These are phyloP conservation scores for Ophonus ardosiacus DNA, from an alignment of 2,888 invertebrate species.

Conservation along the genomic window DNA sequence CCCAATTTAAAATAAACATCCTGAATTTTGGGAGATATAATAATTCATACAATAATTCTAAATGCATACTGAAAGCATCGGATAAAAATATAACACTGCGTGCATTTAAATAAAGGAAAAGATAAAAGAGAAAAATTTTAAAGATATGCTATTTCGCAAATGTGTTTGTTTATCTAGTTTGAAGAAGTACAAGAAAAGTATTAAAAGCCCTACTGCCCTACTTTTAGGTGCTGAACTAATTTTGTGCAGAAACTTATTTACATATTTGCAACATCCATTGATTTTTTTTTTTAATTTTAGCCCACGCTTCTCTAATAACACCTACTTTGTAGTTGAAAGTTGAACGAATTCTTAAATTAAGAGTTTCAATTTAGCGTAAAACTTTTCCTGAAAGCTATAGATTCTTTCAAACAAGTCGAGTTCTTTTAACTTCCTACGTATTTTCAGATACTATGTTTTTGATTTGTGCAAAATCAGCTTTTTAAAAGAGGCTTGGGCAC, in stretches of 20 bases:
- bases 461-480: background rate
- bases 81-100: background rate
- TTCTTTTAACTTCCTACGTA: background rate
- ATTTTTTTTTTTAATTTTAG: background rate
- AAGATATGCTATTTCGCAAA: background rate
- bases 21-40: too few species aligned
- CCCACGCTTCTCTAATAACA: background rate
- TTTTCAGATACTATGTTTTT: background rate
- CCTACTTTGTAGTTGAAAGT: background rate
- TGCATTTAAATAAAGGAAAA: background rate
- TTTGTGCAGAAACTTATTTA: background rate
- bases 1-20: too few species aligned
- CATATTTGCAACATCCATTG: background rate
- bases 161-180: background rate
- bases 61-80: background rate
- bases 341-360: conserved; percentile 3
- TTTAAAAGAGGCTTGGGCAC: background rate
- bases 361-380: background rate
- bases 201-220: background rate
- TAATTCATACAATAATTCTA: too few species aligned
- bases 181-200: background rate
- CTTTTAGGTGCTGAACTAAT: background rate
- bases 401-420: background rate
- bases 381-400: conserved; percentile 4
- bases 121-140: background rate